Percentiles rank a stretch among this genome's conserved stretches.
phyloP scores from a whole-genome alignment of 2,888 invertebrate species.

The Piscicola geometra region DNA sequence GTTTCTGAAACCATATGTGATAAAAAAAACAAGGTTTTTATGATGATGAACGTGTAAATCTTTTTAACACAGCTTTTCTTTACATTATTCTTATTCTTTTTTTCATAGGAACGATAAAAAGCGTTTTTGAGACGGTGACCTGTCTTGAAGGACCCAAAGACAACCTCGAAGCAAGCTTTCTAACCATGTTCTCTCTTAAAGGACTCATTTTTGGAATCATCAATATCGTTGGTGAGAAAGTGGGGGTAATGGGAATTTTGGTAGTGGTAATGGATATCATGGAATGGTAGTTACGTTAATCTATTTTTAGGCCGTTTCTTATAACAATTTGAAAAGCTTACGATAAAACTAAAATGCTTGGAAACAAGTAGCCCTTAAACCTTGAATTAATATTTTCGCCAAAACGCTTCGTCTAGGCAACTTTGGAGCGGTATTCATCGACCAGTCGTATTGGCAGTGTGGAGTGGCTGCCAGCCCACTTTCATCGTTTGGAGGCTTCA shows the following conservation, averaged over 20 bases:
- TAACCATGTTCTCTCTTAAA: slow-evolving; percentile 52
- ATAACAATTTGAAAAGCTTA: too few species aligned
- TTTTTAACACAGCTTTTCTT: neutral
- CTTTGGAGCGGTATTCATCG: slow-evolving; percentile 56
- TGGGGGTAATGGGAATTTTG: too few species aligned
- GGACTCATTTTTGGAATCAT: slow-evolving; percentile 56
- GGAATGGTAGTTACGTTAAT: too few species aligned
- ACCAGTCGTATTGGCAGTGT: slow-evolving; percentile 57
- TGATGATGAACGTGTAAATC: neutral
- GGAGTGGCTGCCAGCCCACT: slow-evolving; percentile 54
- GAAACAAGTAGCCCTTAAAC: too few species aligned
- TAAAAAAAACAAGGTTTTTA: neutral
- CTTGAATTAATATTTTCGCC: too few species aligned
- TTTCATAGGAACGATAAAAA: slow-evolving; percentile 46
- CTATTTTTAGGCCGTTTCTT: too few species aligned
- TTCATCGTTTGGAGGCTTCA: slow-evolving; percentile 54
- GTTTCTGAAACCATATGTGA: too few species aligned
- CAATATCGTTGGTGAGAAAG: slow-evolving; percentile 54
- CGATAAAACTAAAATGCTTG: too few species aligned
- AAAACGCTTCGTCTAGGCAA: slow-evolving; percentile 48
- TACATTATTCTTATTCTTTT: neutral
- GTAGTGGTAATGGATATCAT: too few species aligned
- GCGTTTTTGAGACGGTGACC: slow-evolving; percentile 48
- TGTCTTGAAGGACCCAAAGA: slow-evolving; percentile 50
- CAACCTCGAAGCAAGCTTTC: slow-evolving; percentile 50